A percentile compares a stretch with the other conserved stretches of the same genome.
phyloP scores from a whole-genome alignment of 1,140 invertebrate genomes.

The Nomia melanderi region DNA sequence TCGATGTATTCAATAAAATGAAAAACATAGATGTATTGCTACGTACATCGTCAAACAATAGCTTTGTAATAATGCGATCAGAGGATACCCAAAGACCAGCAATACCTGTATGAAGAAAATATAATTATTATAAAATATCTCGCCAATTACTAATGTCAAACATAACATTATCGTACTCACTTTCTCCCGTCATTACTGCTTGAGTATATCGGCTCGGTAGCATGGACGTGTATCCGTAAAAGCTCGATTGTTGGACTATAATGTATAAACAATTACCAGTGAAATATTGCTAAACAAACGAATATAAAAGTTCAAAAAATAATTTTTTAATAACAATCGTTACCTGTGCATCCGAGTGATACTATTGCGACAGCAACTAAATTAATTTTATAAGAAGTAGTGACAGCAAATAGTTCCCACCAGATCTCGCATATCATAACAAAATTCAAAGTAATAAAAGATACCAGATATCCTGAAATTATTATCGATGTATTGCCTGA shows the following conservation, averaged over 20 bases:
- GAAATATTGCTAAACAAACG: background rate
- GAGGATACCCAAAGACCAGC: slow-evolving; percentile 92
- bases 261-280: slow-evolving; percentile 5
- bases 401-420: slow-evolving; percentile 88
- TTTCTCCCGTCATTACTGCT: slow-evolving; percentile 96
- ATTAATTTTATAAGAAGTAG: slow-evolving; percentile 90
- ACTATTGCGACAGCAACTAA: slow-evolving; percentile 91
- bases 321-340: too few species aligned
- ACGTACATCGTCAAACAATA: slow-evolving; percentile 86
- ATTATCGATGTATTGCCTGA: background rate
- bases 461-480: slow-evolving; percentile 88
- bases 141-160: background rate
- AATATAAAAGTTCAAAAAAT: background rate
- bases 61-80: slow-evolving; percentile 92
- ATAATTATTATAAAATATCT: background rate
- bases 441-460: slow-evolving; percentile 90
- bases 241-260: slow-evolving; percentile 94
- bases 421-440: slow-evolving; percentile 92
- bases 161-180: slow-evolving; percentile 81
- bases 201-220: slow-evolving; percentile 93
- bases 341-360: slow-evolving; percentile 93
- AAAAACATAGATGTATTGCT: slow-evolving; percentile 94
- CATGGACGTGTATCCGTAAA: slow-evolving; percentile 96
- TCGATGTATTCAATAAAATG: slow-evolving; percentile 87
- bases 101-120: slow-evolving; percentile 82